Conservation (phyloP, 2,113 vertebrate genomes). For the Nycticebus coucang region DNA sequence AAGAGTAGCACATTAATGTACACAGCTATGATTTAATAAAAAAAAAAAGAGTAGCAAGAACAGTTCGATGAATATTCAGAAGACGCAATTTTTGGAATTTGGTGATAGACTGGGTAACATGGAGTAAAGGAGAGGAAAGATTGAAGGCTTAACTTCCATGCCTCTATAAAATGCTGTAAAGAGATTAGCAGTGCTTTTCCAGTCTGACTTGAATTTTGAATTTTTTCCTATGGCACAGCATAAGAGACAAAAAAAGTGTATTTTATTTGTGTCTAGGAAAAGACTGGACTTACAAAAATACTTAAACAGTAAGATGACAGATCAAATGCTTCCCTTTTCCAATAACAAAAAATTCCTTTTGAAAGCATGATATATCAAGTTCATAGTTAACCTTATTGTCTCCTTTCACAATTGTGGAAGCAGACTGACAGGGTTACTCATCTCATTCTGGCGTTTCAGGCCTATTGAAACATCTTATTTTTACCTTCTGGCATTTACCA, state of each 20-base stretch:
- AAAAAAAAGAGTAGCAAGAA: background rate
- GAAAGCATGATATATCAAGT: slow-evolving; percentile 35
- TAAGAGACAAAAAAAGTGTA: background rate
- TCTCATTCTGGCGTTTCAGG: background rate
- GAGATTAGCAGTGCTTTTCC: background rate
- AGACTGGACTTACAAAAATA: slow-evolving; percentile 37
- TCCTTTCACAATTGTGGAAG: slow-evolving; percentile 38
- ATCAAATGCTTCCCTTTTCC: slow-evolving; percentile 46
- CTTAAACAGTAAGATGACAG: background rate
- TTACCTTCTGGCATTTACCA: background rate
- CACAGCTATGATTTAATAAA: no score
- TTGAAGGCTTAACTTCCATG: slow-evolving; percentile 5
- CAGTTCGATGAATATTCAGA: background rate
- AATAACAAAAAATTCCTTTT: slow-evolving; percentile 54
- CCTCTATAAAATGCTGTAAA: background rate
- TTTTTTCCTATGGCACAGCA: background rate
- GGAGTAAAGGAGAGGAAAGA: background rate
- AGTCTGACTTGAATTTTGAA: background rate
- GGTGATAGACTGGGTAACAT: background rate
- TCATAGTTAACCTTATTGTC: slow-evolving; percentile 60
- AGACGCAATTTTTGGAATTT: background rate
- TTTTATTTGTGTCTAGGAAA: slow-evolving; percentile 51
- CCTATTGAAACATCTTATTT: slow-evolving; percentile 22
- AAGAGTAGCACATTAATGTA: background rate
- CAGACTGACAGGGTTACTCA: slow-evolving; percentile 24